phyloP scores from a whole-genome alignment of 1,140 invertebrate genomes.

The Fopius arisanus region DNA sequence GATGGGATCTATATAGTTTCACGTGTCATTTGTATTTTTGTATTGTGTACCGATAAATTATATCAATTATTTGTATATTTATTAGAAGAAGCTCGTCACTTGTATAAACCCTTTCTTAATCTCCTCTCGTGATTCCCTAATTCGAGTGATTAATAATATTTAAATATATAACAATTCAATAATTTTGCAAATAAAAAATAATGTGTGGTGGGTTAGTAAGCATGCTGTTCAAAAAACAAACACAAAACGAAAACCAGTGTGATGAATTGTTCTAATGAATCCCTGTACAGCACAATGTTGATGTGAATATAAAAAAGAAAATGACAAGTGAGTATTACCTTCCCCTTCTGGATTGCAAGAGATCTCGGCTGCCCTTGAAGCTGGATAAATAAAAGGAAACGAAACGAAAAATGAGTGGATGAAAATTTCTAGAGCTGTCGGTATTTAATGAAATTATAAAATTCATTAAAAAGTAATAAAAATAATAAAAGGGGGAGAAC shows the following conservation, averaged over 20 bases:
- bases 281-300: conserved; percentile 13
- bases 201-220: conserved; percentile 9
- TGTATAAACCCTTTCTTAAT: too few relatives aligned
- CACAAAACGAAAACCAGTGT: conserved; percentile 14
- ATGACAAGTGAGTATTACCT: conserved; percentile 41
- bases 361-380: conserved; percentile 51
- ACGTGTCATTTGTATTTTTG: neutral
- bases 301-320: conserved; percentile 4
- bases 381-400: conserved; percentile 37
- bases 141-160: neutral
- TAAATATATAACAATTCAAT: neutral
- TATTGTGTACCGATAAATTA: too few relatives aligned
- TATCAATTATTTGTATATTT: too few relatives aligned
- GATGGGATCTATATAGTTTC: neutral
- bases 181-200: conserved; percentile 4
- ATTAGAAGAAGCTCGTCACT: too few relatives aligned
- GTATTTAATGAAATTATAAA: neutral
- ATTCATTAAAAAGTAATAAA: conserved; percentile 4
- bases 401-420: conserved; percentile 19
- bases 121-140: too few relatives aligned
- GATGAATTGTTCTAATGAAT: neutral
- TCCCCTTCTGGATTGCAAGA: conserved; percentile 44
- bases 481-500: neutral
- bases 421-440: too few relatives aligned
- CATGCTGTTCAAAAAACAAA: neutral